phyloP scores from a whole-genome alignment of 2,113 vertebrate species.

The Oreamnos americanus region DNA sequence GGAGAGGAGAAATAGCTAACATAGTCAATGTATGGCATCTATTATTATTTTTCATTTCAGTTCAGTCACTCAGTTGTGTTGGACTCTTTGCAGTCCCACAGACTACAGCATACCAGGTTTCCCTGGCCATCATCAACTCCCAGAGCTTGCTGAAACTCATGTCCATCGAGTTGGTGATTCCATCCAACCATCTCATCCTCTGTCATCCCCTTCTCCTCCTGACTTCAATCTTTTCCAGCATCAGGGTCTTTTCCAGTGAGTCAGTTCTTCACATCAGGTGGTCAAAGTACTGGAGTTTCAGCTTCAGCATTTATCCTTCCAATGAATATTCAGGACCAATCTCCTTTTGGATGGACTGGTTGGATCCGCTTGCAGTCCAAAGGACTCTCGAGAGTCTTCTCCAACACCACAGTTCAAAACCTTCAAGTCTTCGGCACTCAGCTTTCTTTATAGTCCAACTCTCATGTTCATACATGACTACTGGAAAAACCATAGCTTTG shows the following conservation, averaged over 20 bases:
- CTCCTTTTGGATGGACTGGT: not conserved
- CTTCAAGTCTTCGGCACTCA: not conserved
- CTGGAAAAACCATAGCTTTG: not conserved
- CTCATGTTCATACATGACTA: not conserved
- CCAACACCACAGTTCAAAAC: not conserved
- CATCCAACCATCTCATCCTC: not conserved
- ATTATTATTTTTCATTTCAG: not conserved
- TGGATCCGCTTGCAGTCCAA: not conserved
- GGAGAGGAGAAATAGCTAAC: not conserved
- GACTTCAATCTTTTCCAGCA: not conserved
- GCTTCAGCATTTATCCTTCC: not conserved
- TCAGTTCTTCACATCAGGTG: not conserved
- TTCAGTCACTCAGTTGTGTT: not conserved
- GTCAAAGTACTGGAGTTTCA: not conserved
- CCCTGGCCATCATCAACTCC: not conserved
- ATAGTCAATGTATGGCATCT: not conserved
- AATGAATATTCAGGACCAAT: not conserved
- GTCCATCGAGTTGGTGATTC: fast-evolving
- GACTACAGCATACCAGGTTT: not conserved
- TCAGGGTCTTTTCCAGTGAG: not conserved
- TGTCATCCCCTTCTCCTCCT: not conserved
- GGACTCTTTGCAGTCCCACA: not conserved
- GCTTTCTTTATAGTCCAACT: not conserved
- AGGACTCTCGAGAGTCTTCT: not conserved
- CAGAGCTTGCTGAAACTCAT: not conserved